These are phyloP conservation scores for Spilarctia lutea DNA, from an alignment of 2,888 invertebrate genomes.

Conservation along the genomic window DNA sequence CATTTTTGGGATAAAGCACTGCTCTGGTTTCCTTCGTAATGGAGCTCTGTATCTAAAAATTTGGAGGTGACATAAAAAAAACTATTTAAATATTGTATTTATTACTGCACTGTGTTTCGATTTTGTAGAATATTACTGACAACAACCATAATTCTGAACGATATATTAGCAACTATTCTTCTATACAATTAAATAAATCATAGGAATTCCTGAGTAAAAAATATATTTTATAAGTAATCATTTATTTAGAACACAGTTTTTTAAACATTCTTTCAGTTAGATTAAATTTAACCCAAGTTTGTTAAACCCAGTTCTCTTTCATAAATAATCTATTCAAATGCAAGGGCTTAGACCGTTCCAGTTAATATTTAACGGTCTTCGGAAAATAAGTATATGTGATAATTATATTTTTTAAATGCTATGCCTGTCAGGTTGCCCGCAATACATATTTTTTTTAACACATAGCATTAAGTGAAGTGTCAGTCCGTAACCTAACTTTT, in stretches of 20 bases:
- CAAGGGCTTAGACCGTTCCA: not conserved
- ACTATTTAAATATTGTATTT: too few species aligned
- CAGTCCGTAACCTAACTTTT: conserved; percentile 27
- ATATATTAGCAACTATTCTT: not conserved
- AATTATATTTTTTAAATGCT: not conserved
- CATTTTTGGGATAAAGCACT: too few species aligned
- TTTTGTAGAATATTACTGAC: not conserved
- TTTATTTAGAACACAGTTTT: not conserved
- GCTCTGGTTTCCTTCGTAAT: too few species aligned
- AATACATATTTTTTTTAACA: not conserved
- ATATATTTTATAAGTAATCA: too few species aligned
- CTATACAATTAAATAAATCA: not conserved
- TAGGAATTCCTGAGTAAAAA: not conserved
- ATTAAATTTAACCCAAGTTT: not conserved
- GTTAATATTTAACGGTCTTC: not conserved
- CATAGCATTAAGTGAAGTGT: not conserved
- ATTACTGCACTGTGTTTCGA: not conserved
- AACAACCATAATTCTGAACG: not conserved
- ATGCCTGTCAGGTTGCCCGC: not conserved
- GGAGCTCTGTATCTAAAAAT: too few species aligned
- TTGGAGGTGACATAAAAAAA: too few species aligned
- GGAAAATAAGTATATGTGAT: not conserved
- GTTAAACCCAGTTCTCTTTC: not conserved
- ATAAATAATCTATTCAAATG: not conserved
- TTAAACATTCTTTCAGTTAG: not conserved